Evolutionary conservation across 2,113 vertebrate genomes (phyloP), one percentile per base, ranked within the genome.

Genomic region (Myotis lucifugus): DNA sequence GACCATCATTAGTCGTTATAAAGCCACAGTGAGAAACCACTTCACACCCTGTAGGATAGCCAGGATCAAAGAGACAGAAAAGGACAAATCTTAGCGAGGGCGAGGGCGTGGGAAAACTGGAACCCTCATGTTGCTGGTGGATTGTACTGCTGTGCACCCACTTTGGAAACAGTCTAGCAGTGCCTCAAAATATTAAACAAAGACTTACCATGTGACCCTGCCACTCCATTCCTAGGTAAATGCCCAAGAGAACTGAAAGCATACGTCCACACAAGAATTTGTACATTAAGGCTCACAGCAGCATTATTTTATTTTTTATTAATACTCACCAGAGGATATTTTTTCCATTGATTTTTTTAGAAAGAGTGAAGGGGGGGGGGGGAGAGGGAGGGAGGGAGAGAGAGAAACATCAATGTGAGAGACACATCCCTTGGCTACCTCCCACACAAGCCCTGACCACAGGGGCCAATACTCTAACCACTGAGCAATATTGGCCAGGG

Each of bases 201-300:
- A 73, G 72, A 85, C n/a, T 52, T 37, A 85, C 48, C 27, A 1
- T 14, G 46, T 5, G 50, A 76, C 8, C 34, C n/a, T 59, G 34
- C n/a, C 48, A 40, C 64, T 59, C n/a, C 23, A 78, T 34, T 67
- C 37, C 23, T 42, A 10, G 6, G 32, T 52, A 94, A 85, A 46
- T 21, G 56, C n/a, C 66, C 40, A 90, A 70, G 50, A 69, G 40
- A 76, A 92, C 18, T 52, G n/a, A 94, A 89, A 96, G 76, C 50
- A 32, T 3, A 56, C 0, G 13, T 66, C 52, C 59, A 64, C 21
- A 70, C 25, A 83, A 70, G 83, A 52, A 42, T 37, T 14, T 91
- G 29, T 17, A 46, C 59, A 8, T 12, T 15, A 72, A 95, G 34
- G 5, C 27, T 72, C 72, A 74, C 0, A 48, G 74, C 23, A 72